Conservation (phyloP, 2,888 invertebrate genomes). For the Cephus runcator region DNA sequence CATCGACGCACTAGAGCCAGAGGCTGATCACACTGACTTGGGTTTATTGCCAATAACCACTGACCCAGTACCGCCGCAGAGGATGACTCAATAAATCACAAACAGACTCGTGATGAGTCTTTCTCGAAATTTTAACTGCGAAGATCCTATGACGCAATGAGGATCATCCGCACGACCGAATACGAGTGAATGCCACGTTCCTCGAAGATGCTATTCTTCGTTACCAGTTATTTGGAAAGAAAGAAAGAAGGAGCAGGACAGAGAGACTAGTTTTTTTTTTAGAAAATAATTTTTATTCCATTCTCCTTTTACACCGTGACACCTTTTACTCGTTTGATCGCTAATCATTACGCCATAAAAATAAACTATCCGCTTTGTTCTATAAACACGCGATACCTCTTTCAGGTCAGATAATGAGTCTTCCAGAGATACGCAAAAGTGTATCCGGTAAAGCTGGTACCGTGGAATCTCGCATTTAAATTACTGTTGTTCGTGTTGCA, state of each 20-base stretch:
- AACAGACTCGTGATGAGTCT: too few species aligned
- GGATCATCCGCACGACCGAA: too few species aligned
- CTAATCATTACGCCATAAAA: not conserved
- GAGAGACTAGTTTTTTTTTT: conserved; percentile 3
- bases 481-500: too few species aligned
- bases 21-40: conserved; percentile 47
- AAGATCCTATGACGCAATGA: too few species aligned
- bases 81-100: conserved; percentile 1
- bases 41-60: conserved; percentile 49
- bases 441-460: too few species aligned
- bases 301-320: conserved; percentile 18
- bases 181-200: too few species aligned
- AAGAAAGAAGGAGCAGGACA: not conserved
- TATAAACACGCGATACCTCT: too few species aligned
- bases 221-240: not conserved
- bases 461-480: too few species aligned
- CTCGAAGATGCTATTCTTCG: not conserved
- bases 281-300: conserved; percentile 16
- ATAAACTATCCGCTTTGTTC: conserved; percentile 6
- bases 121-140: too few species aligned
- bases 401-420: too few species aligned
- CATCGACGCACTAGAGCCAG: conserved; percentile 37
- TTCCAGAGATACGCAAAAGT: too few species aligned
- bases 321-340: not conserved
- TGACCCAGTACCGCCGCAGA: conserved; percentile 37